Percentiles rank a stretch among this genome's conserved stretches.
Evolutionary conservation across 2,113 vertebrate genomes (phyloP).

Genomic region (Hypocryptadius cinnamomeus): DNA sequence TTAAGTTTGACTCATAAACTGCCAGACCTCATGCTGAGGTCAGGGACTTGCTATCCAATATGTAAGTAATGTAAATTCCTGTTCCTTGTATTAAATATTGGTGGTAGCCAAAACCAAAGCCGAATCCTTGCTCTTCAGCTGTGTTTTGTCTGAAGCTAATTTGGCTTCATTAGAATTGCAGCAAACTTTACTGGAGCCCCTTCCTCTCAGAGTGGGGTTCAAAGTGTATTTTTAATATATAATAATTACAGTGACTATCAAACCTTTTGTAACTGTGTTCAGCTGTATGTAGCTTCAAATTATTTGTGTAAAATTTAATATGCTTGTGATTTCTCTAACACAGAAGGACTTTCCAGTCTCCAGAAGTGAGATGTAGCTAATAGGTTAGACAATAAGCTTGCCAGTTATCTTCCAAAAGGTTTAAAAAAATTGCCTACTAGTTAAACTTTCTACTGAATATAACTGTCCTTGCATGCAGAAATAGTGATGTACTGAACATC

Average conservation of each 20-base stretch:
- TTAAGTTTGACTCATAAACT: not conserved
- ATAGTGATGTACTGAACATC: not conserved
- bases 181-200: not conserved
- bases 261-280: constrained; percentile 33
- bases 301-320: constrained; percentile 9
- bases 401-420: not conserved
- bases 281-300: constrained; percentile 22
- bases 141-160: constrained; percentile 23
- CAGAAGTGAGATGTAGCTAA: not conserved
- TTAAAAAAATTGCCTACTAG: not conserved
- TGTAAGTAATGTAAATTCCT: constrained; percentile 48
- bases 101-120: constrained; percentile 29
- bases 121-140: constrained; percentile 15
- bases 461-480: constrained; percentile 44
- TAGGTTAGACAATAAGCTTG: not conserved
- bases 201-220: not conserved
- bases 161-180: constrained; percentile 17
- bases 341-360: not conserved
- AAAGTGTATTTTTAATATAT: constrained; percentile 22
- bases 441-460: constrained; percentile 41
- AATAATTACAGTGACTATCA: not conserved
- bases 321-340: constrained; percentile 3
- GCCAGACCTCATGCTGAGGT: not conserved
- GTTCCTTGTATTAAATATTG: constrained; percentile 14
- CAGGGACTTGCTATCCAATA: not conserved